A percentile compares a stretch with the other conserved stretches of the same genome.
phyloP scores from a whole-genome alignment of 2,113 vertebrate species.

The Reinhardtius hippoglossoides region DNA sequence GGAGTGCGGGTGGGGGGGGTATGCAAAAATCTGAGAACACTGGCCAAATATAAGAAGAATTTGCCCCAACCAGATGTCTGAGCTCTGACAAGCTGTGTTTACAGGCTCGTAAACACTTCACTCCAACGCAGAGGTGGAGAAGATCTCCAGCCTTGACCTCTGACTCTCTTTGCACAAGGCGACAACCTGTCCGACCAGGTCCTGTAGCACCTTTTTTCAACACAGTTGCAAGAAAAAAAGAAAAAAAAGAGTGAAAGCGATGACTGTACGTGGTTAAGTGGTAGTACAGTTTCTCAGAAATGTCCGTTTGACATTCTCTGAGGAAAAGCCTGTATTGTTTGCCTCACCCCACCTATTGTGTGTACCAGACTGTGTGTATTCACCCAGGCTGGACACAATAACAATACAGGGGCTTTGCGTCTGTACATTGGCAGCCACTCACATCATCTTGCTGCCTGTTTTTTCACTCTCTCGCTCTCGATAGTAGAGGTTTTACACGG shows the following conservation, averaged over 20 bases:
- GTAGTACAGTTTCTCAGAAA: conserved; percentile 30
- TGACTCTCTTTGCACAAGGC: conserved; percentile 9
- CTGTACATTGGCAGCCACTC: conserved; percentile 27
- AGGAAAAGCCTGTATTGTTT: conserved; percentile 58
- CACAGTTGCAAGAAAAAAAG: conserved; percentile 8
- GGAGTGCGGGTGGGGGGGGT: background rate
- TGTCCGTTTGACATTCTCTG: conserved; percentile 35
- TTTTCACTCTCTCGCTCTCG: background rate
- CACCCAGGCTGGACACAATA: conserved; percentile 27
- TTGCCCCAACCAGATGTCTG: conserved; percentile 48
- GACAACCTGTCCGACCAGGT: background rate
- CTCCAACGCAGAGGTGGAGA: conserved; percentile 18
- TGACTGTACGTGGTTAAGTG: background rate
- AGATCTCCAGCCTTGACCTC: conserved; percentile 17
- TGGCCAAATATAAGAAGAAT: conserved; percentile 60
- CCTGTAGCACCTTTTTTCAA: background rate
- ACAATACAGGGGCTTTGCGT: conserved; percentile 41
- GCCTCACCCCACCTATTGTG: conserved; percentile 35
- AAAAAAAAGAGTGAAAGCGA: conserved; percentile 3
- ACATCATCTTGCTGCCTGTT: conserved; percentile 16
- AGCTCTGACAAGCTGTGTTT: conserved; percentile 35
- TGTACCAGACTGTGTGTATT: conserved; percentile 25
- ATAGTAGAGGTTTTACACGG: conserved; percentile 8
- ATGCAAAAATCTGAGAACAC: conserved; percentile 22
- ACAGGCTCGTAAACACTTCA: conserved; percentile 48